A percentile compares a stretch with the other conserved stretches of the same genome.
These are phyloP conservation scores for Elegia similella DNA, from an alignment of 2,888 invertebrate genomes.

Conservation along the genomic window DNA sequence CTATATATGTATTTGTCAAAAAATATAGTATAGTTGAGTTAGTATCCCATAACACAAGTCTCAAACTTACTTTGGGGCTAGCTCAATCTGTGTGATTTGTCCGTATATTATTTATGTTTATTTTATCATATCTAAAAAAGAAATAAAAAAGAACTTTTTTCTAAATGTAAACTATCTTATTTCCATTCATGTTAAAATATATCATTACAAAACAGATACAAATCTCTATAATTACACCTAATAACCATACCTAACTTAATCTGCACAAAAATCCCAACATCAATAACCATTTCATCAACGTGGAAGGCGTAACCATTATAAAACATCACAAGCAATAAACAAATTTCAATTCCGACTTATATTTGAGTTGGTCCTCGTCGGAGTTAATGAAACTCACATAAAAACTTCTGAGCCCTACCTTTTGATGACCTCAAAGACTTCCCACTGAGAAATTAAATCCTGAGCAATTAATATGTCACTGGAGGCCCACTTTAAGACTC, in stretches of 20 bases:
- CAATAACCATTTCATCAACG: constrained; percentile 1
- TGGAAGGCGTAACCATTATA: constrained; percentile 1
- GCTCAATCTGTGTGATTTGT: too few relatives aligned
- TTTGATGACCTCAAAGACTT: constrained; percentile 28
- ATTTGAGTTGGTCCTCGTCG: constrained; percentile 19
- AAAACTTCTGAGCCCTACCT: constrained; percentile 31
- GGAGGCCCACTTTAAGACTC: not conserved
- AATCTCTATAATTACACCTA: too few relatives aligned
- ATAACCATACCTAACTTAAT: constrained; percentile 17
- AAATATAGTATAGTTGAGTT: too few relatives aligned
- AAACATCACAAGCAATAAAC: constrained; percentile 19
- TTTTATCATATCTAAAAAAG: too few relatives aligned
- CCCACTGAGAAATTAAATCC: constrained; percentile 42
- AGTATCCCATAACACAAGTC: too few relatives aligned
- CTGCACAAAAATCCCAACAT: not conserved
- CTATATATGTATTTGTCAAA: too few relatives aligned
- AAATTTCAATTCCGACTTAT: constrained; percentile 25
- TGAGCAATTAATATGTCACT: constrained; percentile 37
- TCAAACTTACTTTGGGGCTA: too few relatives aligned
- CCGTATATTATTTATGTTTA: too few relatives aligned
- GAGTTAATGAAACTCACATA: constrained; percentile 30
- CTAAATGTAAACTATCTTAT: too few relatives aligned
- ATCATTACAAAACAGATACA: too few relatives aligned
- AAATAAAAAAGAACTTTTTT: too few relatives aligned
- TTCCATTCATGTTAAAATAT: too few relatives aligned